phyloP scores from a whole-genome alignment of 2,797 vertebrate genomes.

The Salmo trutta region DNA sequence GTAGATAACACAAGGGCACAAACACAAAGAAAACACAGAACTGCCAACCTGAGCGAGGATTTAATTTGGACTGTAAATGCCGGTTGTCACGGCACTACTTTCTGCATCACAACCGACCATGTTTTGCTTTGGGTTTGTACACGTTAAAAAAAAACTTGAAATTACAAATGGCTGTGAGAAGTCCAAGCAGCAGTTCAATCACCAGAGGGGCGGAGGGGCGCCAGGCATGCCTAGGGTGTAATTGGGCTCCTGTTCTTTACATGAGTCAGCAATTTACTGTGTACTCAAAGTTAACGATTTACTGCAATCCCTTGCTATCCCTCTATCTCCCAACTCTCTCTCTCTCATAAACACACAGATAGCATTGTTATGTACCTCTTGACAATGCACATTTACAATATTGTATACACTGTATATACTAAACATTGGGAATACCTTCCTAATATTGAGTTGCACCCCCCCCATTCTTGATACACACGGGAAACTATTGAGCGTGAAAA shows the following conservation, averaged over 20 bases:
- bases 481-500: no score
- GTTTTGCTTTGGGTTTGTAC: slow-evolving; percentile 25
- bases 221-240: slow-evolving; percentile 50
- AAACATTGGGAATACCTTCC: no score
- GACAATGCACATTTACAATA: no score
- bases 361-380: neutral
- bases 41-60: slow-evolving; percentile 35
- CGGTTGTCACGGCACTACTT: slow-evolving; percentile 14
- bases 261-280: slow-evolving; percentile 64
- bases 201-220: slow-evolving; percentile 39
- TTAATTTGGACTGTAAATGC: slow-evolving; percentile 47
- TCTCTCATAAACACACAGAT: slow-evolving; percentile 9
- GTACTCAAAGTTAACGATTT: slow-evolving; percentile 29
- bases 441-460: no score
- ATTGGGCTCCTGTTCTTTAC: slow-evolving; percentile 47
- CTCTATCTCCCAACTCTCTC: slow-evolving; percentile 14
- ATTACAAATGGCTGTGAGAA: slow-evolving; percentile 56
- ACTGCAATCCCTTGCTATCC: neutral
- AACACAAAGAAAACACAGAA: slow-evolving; percentile 22
- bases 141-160: slow-evolving; percentile 34
- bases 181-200: slow-evolving; percentile 54
- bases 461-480: no score
- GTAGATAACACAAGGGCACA: slow-evolving; percentile 31
- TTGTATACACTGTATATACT: no score
- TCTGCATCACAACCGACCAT: slow-evolving; percentile 5